These are phyloP conservation scores for Papilio demoleus DNA, from an alignment of 2,888 invertebrate species.

Conservation along the genomic window DNA sequence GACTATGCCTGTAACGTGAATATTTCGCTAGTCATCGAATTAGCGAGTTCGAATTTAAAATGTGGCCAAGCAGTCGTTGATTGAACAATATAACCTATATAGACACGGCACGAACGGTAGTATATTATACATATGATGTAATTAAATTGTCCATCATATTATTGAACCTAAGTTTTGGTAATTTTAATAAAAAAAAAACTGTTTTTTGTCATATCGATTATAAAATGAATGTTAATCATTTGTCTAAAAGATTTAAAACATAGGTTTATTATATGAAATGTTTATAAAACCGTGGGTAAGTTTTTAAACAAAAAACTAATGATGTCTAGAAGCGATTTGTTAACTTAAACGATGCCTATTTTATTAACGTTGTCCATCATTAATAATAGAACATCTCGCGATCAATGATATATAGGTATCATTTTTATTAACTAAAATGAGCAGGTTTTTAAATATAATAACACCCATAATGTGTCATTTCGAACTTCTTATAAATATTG, in stretches of 20 bases:
- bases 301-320: constrained; percentile 1
- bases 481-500: constrained; percentile 71
- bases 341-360: constrained; percentile 2
- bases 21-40: too few species aligned
- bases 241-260: background rate
- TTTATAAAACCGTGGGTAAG: constrained; percentile 15
- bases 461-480: constrained; percentile 69
- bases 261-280: too few species aligned
- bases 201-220: too few species aligned
- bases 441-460: constrained; percentile 55
- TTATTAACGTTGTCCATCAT: constrained; percentile 6
- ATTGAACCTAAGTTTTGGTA: too few species aligned
- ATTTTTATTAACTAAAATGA: constrained; percentile 61
- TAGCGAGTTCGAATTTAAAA: too few species aligned
- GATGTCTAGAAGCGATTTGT: background rate
- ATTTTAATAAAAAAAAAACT: too few species aligned
- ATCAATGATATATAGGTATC: constrained; percentile 47
- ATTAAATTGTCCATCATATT: too few species aligned
- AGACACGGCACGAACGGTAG: too few species aligned
- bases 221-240: background rate
- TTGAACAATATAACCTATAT: too few species aligned
- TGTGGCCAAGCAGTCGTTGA: too few species aligned
- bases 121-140: too few species aligned
- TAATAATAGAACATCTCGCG: constrained; percentile 2
- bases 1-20: too few species aligned